Percentiles rank a stretch among this genome's conserved stretches.
phyloP scores from a whole-genome alignment of 1,140 invertebrate genomes.

The Contarinia nasturtii region DNA sequence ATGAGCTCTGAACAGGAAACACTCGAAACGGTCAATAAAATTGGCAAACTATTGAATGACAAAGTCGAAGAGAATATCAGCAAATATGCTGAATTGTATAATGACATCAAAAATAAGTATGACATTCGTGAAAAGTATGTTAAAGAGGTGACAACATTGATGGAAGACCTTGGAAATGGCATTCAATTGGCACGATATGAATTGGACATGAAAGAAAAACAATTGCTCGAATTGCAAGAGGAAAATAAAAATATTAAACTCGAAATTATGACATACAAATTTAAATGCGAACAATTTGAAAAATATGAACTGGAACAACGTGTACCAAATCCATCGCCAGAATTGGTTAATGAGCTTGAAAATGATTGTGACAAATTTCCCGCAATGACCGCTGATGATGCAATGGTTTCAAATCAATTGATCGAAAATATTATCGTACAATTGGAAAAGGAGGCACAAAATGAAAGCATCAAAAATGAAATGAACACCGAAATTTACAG shows the following conservation, averaged over 20 bases:
- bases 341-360: background rate
- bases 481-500: background rate
- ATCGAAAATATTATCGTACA: slow-evolving; percentile 1
- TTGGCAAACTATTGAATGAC: slow-evolving; percentile 25
- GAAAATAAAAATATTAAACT: slow-evolving; percentile 22
- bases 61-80: slow-evolving; percentile 20
- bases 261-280: slow-evolving; percentile 22
- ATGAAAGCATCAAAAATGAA: background rate
- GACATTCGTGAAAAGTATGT: slow-evolving; percentile 21
- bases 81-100: slow-evolving; percentile 18
- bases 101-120: slow-evolving; percentile 19
- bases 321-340: background rate
- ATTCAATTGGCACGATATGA: slow-evolving; percentile 21
- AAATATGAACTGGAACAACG: background rate
- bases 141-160: slow-evolving; percentile 21
- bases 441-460: background rate
- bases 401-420: background rate
- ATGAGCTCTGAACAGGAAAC: slow-evolving; percentile 22
- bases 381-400: background rate
- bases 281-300: slow-evolving; percentile 4
- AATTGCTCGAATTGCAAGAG: slow-evolving; percentile 17
- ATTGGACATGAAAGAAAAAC: slow-evolving; percentile 21
- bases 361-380: background rate
- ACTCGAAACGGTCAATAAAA: slow-evolving; percentile 24
- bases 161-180: slow-evolving; percentile 21